Base-by-base conservation (phyloP, 2,888 invertebrate species). In the Rambutsinella grinnellia region DNA sequence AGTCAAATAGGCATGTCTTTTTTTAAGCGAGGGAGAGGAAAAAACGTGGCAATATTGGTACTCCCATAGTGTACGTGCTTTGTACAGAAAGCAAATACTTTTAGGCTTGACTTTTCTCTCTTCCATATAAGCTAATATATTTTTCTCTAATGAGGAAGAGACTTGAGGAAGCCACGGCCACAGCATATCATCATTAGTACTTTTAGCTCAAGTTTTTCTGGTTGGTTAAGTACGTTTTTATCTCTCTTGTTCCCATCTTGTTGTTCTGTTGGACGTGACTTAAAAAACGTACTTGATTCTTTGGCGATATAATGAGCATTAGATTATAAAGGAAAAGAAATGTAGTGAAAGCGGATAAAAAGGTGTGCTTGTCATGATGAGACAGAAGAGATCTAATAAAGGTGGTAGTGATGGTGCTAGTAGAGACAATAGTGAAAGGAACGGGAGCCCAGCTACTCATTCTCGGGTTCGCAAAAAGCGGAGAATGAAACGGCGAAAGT, bases 131-230 rank as follows among this genome's bases (percentile, higher is more conserved):
- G 17, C 23, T 17, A 17, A 57, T 28, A 65, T 65, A 65, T 71
- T 63, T 74, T 66, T 13, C 17, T 60, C 54, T 60, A 74, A 74
- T 65, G 71, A 72, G 71, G n/a, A n/a, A n/a, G n/a, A n/a, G n/a
- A n/a, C n/a, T n/a, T n/a, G n/a, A n/a, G n/a, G n/a, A n/a, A n/a
- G n/a, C 63, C 49, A 49, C 71, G 57, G 63, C n/a, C n/a, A n/a
- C n/a, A n/a, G n/a, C n/a, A n/a, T n/a, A n/a, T 65, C 62, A 58
- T 65, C 63, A 57, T 58, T 71, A 58, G 71, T 72, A 51, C 65
- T 72, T n/a, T n/a, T n/a, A n/a, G n/a, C n/a, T n/a, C n/a, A n/a
- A n/a, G n/a, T n/a, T n/a, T n/a, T n/a, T 70, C 54, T 61, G 51
- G 62, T 54, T 44, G 58, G 54, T 54, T 47, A 53, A 71, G 63